phyloP scores from a whole-genome alignment of 2,888 invertebrate species.

The Girardia tigrina region DNA sequence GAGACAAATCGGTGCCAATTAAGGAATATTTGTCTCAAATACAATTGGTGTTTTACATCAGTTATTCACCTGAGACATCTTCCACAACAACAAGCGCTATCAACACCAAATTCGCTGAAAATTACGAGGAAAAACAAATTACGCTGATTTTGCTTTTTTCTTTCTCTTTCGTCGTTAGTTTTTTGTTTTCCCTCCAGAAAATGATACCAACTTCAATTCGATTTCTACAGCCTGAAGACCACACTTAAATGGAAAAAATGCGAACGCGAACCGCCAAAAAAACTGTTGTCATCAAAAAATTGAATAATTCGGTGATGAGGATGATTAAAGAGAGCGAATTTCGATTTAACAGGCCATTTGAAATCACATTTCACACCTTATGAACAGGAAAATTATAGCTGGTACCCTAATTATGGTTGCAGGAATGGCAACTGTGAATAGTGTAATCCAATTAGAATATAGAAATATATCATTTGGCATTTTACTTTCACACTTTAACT shows the following conservation, averaged over 20 bases:
- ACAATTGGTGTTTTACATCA: conserved; percentile 23
- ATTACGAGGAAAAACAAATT: too few relatives aligned
- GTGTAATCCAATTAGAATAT: conserved; percentile 3
- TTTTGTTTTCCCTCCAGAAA: background rate
- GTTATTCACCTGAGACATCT: background rate
- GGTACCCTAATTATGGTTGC: conserved; percentile 20
- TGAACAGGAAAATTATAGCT: background rate
- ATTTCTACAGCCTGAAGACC: background rate
- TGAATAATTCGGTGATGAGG: background rate
- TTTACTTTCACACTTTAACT: conserved; percentile 18
- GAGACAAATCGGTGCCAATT: conserved; percentile 16
- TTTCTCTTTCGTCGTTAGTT: background rate
- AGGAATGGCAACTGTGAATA: background rate
- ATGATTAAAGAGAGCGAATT: conserved; percentile 23
- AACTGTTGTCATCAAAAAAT: conserved; percentile 1
- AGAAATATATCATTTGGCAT: background rate
- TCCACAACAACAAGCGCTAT: background rate
- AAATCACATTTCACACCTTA: background rate
- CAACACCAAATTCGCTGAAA: background rate
- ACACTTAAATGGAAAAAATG: background rate
- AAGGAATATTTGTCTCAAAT: background rate
- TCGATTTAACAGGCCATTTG: conserved; percentile 23
- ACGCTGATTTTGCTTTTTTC: too few relatives aligned
- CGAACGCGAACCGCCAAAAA: background rate
- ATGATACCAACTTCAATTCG: background rate